These are phyloP conservation scores for Brachyhypopomus occidentalis DNA, from an alignment of 2,113 vertebrate species.

Conservation along the genomic window DNA sequence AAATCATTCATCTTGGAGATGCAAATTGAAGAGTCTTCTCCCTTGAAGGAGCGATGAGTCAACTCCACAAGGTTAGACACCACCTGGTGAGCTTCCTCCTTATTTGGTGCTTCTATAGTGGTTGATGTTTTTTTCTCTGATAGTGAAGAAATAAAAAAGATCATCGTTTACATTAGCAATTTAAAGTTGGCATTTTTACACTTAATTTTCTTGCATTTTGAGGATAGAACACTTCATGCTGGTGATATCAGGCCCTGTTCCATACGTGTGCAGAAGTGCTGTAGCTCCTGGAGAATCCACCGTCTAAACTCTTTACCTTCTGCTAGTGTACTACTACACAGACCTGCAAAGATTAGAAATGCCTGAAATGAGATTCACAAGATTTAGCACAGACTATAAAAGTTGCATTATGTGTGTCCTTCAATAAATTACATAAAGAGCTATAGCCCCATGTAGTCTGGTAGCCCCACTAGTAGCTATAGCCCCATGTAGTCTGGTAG, in stretches of 20 bases:
- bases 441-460: no score
- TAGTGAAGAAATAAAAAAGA: not conserved
- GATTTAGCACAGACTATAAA: not conserved
- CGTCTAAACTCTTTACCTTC: not conserved
- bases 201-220: no score
- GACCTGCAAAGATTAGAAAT: conserved; percentile 16
- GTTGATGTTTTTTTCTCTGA: not conserved
- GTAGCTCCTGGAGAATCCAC: not conserved
- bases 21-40: no score
- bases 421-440: no score
- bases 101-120: not conserved
- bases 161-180: no score
- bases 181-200: no score
- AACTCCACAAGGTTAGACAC: not conserved
- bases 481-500: no score
- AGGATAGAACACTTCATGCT: not conserved
- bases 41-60: not conserved
- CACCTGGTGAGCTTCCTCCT: not conserved
- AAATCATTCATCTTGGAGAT: not conserved
- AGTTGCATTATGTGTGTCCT: no score
- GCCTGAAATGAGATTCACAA: not conserved
- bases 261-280: conserved; percentile 50
- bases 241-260: not conserved
- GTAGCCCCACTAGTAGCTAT: no score
- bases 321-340: conserved; percentile 44